Evolutionary conservation across 92 coral and sea anemone species (phyloP).

Genomic region (Scolanthus callimorphus): DNA sequence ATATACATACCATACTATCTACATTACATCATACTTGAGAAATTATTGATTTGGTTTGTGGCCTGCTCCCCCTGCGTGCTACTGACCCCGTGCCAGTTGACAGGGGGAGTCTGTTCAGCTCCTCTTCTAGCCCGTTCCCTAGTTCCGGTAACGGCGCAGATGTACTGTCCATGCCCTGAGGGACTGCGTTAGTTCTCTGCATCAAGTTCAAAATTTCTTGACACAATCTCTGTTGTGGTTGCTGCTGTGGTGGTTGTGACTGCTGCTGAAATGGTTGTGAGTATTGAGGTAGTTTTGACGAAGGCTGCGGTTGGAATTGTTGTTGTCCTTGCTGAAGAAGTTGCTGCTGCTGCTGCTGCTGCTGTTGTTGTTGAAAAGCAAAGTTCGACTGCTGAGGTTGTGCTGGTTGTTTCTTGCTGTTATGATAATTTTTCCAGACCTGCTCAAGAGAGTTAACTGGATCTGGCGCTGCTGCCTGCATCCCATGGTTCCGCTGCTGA

Average conservation of each 20-base stretch:
- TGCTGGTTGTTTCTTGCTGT: constrained; percentile 2
- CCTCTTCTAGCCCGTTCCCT: constrained; percentile 23
- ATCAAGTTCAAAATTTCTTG: constrained; percentile 18
- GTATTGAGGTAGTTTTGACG: not conserved
- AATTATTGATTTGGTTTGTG: constrained; percentile 2
- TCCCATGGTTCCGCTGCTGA: constrained; percentile 8
- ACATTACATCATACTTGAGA: constrained; percentile 46
- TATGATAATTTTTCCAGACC: too few relatives aligned
- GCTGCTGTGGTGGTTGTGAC: not conserved
- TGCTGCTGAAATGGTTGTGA: constrained; percentile 3
- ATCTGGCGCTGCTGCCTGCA: too few relatives aligned
- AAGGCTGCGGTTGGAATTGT: constrained; percentile 6
- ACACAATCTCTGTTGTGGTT: constrained; percentile 5
- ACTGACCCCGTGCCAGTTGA: constrained; percentile 3
- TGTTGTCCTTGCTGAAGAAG: constrained; percentile 4
- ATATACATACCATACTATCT: too few relatives aligned
- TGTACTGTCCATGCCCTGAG: not conserved
- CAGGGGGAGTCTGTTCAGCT: constrained; percentile 20
- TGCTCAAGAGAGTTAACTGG: too few relatives aligned
- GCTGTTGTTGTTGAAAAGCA: constrained; percentile 16
- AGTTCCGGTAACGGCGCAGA: constrained; percentile 33
- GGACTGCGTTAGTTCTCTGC: not conserved
- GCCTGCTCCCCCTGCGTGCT: constrained; percentile 7
- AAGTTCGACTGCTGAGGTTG: not conserved
- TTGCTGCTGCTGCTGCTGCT: constrained; percentile 5